Base-by-base conservation (phyloP, 2,113 vertebrate species). In the Corythoichthys haematopterus region DNA sequence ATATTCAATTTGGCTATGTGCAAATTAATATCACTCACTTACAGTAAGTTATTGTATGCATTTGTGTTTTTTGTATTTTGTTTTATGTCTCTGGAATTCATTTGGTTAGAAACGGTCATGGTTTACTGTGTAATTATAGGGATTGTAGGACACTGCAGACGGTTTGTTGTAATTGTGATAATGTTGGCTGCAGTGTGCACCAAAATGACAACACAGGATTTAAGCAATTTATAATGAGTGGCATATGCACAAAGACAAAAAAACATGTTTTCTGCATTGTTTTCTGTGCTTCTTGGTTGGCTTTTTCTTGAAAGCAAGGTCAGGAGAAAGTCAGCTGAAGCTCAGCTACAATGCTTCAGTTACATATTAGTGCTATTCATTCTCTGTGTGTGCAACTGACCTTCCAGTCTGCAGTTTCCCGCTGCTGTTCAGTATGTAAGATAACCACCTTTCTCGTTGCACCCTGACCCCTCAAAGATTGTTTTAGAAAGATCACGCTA, bases 91-190 rank as follows among this genome's bases (percentile, higher is more conserved):
- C 28, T 51, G 40, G 64, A 37, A 6, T 47, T 14, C 2, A 0
- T 12, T 38, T 48, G 67, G 45, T 65, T 66, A 56, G 52, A 45
- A 40, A 57, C 75, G 55, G 75, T 63, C 1, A 74, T 10, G 53
- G 67, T 78, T 83, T 77, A 64, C 56, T 2, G 64, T 45, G 64
- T 77, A 77, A 71, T 72, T 64, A 35, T 64, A 56, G 68, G 81
- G 71, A 80, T 75, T 71, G 65, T 67, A 16, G 62, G 62, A 46
- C 40, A 69, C 48, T 1, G 20, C 64, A 70, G 72, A 2, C 48
- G 69, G 59, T 38, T 61, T 48, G 51, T n/a, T 57, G 51, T 45
- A 37, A 33, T 66, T 28, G 28, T 56, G 4, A 52, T 64, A 47
- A 52, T 11, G 28, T 40, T n/a, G 6, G 63, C 37, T 65, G 58